Conservation (phyloP, 2,113 vertebrate genomes). For the Eulemur rufifrons region DNA sequence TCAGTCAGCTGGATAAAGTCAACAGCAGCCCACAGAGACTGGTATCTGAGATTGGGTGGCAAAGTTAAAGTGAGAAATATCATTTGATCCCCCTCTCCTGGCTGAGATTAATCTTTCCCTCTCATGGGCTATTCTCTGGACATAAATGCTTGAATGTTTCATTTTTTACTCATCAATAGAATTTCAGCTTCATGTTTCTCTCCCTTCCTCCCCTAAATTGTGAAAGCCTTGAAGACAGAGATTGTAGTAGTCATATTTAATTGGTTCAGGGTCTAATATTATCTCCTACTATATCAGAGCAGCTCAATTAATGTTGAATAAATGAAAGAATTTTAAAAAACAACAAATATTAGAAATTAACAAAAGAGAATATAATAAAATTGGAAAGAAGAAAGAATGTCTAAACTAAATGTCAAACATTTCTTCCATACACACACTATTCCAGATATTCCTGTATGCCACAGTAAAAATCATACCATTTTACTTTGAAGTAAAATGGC, state of each 20-base stretch:
- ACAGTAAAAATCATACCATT: background rate
- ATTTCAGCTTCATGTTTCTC: constrained; percentile 32
- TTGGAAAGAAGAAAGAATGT: background rate
- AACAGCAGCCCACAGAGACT: background rate
- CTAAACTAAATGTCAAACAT: background rate
- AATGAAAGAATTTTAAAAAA: background rate
- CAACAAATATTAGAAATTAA: background rate
- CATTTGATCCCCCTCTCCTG: background rate
- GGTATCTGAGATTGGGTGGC: background rate
- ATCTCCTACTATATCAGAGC: background rate
- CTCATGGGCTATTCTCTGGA: background rate
- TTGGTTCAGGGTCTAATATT: background rate
- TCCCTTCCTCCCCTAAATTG: background rate
- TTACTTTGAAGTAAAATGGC: constrained; percentile 2
- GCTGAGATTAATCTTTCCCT: constrained; percentile 34
- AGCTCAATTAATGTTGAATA: constrained; percentile 14
- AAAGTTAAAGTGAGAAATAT: constrained; percentile 29
- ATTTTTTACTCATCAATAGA: constrained; percentile 12
- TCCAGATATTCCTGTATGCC: background rate
- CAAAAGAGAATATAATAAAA: background rate
- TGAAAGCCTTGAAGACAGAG: background rate
- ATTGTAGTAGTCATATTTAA: background rate
- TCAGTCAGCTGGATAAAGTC: constrained; percentile 43
- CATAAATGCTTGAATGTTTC: background rate
- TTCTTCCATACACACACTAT: background rate